Base-by-base conservation (phyloP, 2,888 invertebrate genomes). In the Chymomyza caudatula region DNA sequence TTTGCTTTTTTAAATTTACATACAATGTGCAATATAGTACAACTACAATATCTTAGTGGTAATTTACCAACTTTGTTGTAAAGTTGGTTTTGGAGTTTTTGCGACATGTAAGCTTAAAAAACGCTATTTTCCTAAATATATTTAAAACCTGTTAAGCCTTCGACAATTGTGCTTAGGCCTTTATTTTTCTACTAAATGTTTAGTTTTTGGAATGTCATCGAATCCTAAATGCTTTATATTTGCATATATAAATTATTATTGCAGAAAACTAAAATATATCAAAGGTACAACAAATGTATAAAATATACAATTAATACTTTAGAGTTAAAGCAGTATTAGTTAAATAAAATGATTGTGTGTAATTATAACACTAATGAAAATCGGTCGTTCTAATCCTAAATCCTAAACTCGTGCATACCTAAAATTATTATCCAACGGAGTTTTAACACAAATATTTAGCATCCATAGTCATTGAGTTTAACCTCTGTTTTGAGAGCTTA, bases 181-280 rank as follows among this genome's bases (percentile, higher is more conserved):
- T 53, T 52, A 52, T 22, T 19, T 52, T 60, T 60, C 51, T 70
- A 73, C 81, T 84, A 85, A 58, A 42, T 61, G 42, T 65, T 76
- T 76, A 74, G 74, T 78, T 68, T 82, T 82, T 82, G 82, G 82
- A 82, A 82, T 82, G 82, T 75, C 86, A 73, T 82, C 75, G 84
- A 86, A 86, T 75, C 73, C 54, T 51, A 19, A 75, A 67, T 71
- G 67, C 64, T 67, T 69, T 53, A 60, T 76, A 77, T 72, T 67
- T 54, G 57, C 60, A 63, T 71, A 55, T 54, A 70, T 56, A 63
- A 69, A 71, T 63, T 53, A 69, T n/a, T n/a, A 51, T 68, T 67
- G 65, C 63, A 56, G 22, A 15, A 71, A 60, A 68, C 64, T 69
- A 59, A 60, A 63, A 65, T 57, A 62, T 55, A 63, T 58, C 69